These are phyloP conservation scores for Pasiphila rectangulata DNA, from an alignment of 2,888 invertebrate genomes.

Conservation along the genomic window DNA sequence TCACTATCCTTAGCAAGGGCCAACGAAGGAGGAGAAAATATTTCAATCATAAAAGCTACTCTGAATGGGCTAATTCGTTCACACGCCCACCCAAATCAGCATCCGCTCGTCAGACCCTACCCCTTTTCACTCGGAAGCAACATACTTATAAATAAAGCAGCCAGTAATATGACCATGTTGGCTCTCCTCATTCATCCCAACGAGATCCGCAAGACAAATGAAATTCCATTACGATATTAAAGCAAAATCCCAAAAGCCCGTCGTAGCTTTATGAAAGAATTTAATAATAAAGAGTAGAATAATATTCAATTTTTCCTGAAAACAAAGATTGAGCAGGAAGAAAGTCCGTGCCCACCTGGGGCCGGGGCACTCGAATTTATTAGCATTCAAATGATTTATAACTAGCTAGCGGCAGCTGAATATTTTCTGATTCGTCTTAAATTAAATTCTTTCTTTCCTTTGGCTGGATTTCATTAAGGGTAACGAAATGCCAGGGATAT, in stretches of 20 bases:
- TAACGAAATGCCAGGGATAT: conserved; percentile 71
- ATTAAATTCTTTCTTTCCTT: conserved; percentile 80
- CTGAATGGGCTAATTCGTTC: not conserved
- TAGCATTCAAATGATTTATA: conserved; percentile 82
- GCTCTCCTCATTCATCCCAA: conserved; percentile 39
- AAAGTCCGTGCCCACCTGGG: conserved; percentile 75
- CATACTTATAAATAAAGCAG: conserved; percentile 22
- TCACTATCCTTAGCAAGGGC: no score
- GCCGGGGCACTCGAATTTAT: conserved; percentile 73
- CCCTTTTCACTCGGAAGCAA: not conserved
- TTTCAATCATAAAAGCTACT: no score
- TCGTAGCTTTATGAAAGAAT: conserved; percentile 73
- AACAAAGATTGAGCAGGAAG: conserved; percentile 73
- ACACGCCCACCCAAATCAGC: not conserved
- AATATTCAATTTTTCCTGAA: conserved; percentile 73
- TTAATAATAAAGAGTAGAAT: conserved; percentile 75
- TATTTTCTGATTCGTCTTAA: conserved; percentile 80
- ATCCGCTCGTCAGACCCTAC: not conserved
- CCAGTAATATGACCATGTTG: conserved; percentile 45
- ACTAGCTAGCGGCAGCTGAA: conserved; percentile 78
- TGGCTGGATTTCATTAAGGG: conserved; percentile 78
- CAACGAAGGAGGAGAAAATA: no score
- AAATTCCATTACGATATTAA: conserved; percentile 75
- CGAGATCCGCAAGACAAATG: conserved; percentile 62
- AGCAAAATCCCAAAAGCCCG: conserved; percentile 68